Evolutionary conservation across 2,888 invertebrate species (phyloP).

Genomic region (Trichacis sp.): DNA sequence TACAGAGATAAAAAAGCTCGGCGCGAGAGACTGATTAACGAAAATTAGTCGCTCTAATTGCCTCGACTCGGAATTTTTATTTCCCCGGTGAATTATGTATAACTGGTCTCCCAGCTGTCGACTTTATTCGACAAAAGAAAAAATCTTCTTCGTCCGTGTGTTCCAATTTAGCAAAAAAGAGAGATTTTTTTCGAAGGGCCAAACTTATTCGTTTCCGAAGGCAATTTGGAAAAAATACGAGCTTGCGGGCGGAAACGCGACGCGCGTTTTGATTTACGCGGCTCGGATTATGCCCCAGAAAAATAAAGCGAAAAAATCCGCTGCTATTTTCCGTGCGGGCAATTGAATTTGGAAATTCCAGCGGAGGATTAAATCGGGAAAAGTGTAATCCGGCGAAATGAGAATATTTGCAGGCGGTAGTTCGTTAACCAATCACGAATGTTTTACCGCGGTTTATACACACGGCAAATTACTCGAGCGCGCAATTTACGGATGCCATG

Average conservation of each 20-base stretch:
- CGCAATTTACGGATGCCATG: neutral
- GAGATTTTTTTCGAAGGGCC: neutral
- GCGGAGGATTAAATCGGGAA: neutral
- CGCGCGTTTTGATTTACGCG: neutral
- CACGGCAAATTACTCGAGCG: neutral
- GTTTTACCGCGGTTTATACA: neutral
- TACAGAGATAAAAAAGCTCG: slow-evolving; percentile 7
- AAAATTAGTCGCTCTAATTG: slow-evolving; percentile 5
- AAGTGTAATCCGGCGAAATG: neutral
- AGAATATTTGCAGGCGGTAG: neutral
- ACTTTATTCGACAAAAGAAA: neutral
- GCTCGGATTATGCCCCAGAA: too few relatives aligned
- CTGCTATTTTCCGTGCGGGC: neutral
- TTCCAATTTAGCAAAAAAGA: neutral
- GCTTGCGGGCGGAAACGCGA: neutral
- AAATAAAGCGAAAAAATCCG: neutral
- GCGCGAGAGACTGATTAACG: slow-evolving; percentile 7
- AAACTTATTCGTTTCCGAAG: neutral
- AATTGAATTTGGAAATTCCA: neutral
- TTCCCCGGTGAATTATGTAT: neutral
- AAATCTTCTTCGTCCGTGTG: neutral
- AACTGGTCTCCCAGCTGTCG: neutral
- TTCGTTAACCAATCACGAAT: neutral
- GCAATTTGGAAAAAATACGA: neutral
- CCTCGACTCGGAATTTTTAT: neutral